These are phyloP conservation scores for Salarias fasciatus DNA, from an alignment of 2,797 vertebrate species.

Conservation along the genomic window DNA sequence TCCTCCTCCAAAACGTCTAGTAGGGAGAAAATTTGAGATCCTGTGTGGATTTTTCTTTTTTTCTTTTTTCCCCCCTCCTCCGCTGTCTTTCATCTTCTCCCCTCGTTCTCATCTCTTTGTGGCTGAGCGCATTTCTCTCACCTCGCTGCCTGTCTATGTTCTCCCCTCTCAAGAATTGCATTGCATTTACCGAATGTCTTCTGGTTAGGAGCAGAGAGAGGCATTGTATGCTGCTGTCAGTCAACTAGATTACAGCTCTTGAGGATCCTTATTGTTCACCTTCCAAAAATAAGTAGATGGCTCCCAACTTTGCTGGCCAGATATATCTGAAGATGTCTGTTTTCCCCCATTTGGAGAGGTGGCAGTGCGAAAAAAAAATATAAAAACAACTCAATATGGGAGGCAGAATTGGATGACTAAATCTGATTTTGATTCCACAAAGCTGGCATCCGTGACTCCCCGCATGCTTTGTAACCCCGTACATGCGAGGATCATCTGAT, in stretches of 20 bases:
- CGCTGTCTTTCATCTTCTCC: conserved; percentile 65
- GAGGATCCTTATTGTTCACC: conserved; percentile 62
- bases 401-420: conserved; percentile 31
- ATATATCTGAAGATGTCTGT: conserved; percentile 55
- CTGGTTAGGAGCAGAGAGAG: conserved; percentile 65
- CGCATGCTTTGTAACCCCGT: conserved; percentile 8
- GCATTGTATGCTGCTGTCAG: conserved; percentile 74
- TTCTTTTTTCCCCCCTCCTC: conserved; percentile 18
- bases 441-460: conserved; percentile 31
- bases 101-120: conserved; percentile 65
- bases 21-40: conserved; percentile 56
- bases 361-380: conserved; percentile 34
- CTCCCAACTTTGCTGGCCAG: conserved; percentile 56
- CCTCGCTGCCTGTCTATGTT: conserved; percentile 54
- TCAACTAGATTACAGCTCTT: conserved; percentile 76
- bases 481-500: conserved; percentile 31
- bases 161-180: conserved; percentile 65
- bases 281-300: conserved; percentile 72
- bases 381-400: conserved; percentile 13
- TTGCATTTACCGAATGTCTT: conserved; percentile 69
- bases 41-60: conserved; percentile 39
- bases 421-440: conserved; percentile 52
- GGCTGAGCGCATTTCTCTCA: conserved; percentile 63
- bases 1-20: conserved; percentile 41
- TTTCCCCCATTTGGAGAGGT: conserved; percentile 13